phyloP scores from a whole-genome alignment of 2,888 invertebrate species.

The Pyrgus malvae region DNA sequence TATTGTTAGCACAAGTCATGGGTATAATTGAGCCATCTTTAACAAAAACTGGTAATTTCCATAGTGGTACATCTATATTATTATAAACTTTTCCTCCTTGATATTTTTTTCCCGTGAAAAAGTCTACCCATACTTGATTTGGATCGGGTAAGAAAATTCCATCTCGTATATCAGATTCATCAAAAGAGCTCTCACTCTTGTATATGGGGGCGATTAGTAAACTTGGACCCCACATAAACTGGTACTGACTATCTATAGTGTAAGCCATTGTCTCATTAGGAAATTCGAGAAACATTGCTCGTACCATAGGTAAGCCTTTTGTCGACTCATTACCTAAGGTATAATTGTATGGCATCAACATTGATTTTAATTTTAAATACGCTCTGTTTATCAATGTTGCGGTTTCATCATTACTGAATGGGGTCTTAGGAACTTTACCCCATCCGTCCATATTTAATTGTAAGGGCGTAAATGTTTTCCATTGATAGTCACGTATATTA shows the following conservation, averaged over 20 bases:
- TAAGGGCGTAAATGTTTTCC: constrained; percentile 73
- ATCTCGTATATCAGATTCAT: constrained; percentile 48
- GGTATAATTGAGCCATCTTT: constrained; percentile 71
- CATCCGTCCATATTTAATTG: constrained; percentile 77
- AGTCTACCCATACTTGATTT: constrained; percentile 67
- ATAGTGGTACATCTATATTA: constrained; percentile 56
- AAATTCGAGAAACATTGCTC: constrained; percentile 72
- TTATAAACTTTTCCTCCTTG: constrained; percentile 68
- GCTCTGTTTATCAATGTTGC: constrained; percentile 64
- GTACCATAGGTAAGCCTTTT: constrained; percentile 63
- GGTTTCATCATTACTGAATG: constrained; percentile 62
- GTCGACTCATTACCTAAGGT: constrained; percentile 59
- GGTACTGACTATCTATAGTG: constrained; percentile 68
- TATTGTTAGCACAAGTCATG: constrained; percentile 66
- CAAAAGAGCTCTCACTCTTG: constrained; percentile 39
- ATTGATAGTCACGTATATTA: constrained; percentile 70
- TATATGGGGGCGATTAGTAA: constrained; percentile 70
- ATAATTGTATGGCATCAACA: constrained; percentile 71
- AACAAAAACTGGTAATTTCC: constrained; percentile 70
- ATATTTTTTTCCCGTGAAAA: constrained; percentile 66
- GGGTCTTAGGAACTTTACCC: constrained; percentile 64
- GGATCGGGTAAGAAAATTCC: constrained; percentile 61
- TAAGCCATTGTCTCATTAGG: constrained; percentile 53
- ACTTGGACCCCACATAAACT: constrained; percentile 74
- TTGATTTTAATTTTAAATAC: constrained; percentile 70